A percentile compares a stretch with the other conserved stretches of the same genome.
These are phyloP conservation scores for Drosophila subpulchrella DNA, from an alignment of 1,140 invertebrate species.

Conservation along the genomic window DNA sequence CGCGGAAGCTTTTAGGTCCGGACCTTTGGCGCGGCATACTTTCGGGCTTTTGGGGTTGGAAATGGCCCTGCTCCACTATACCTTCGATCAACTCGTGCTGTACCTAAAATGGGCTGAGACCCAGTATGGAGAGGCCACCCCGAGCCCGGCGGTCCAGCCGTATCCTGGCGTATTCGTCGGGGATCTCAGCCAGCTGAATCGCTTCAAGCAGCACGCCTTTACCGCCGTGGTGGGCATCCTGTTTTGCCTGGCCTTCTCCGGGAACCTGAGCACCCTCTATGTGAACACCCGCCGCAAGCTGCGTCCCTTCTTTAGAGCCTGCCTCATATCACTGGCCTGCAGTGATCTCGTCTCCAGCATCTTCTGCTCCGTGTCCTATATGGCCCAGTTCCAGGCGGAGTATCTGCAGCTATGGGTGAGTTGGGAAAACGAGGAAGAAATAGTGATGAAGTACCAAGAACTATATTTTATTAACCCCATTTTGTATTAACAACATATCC, in stretches of 20 bases:
- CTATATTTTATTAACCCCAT: too few species aligned
- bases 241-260: slow-evolving; percentile 51
- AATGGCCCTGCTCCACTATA: slow-evolving; percentile 51
- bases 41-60: slow-evolving; percentile 17
- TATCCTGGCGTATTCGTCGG: slow-evolving; percentile 44
- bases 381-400: slow-evolving; percentile 56
- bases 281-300: slow-evolving; percentile 72
- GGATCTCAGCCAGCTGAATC: slow-evolving; percentile 45
- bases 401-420: slow-evolving; percentile 78
- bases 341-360: slow-evolving; percentile 84
- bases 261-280: slow-evolving; percentile 64
- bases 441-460: too few species aligned
- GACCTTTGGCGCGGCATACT: slow-evolving; percentile 44
- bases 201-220: slow-evolving; percentile 33
- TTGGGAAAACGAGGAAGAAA: background rate
- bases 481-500: too few species aligned
- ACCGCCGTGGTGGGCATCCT: slow-evolving; percentile 33
- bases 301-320: slow-evolving; percentile 77
- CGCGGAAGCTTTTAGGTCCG: slow-evolving; percentile 11
- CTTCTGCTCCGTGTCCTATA: slow-evolving; percentile 58
- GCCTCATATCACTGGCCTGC: slow-evolving; percentile 84
- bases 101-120: slow-evolving; percentile 30
- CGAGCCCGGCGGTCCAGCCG: background rate
- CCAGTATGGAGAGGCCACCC: slow-evolving; percentile 19
- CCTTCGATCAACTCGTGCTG: slow-evolving; percentile 27